Evolutionary conservation across 2,113 vertebrate species (phyloP), one percentile per base, ranked within the genome.

Genomic region (Merops nubicus): DNA sequence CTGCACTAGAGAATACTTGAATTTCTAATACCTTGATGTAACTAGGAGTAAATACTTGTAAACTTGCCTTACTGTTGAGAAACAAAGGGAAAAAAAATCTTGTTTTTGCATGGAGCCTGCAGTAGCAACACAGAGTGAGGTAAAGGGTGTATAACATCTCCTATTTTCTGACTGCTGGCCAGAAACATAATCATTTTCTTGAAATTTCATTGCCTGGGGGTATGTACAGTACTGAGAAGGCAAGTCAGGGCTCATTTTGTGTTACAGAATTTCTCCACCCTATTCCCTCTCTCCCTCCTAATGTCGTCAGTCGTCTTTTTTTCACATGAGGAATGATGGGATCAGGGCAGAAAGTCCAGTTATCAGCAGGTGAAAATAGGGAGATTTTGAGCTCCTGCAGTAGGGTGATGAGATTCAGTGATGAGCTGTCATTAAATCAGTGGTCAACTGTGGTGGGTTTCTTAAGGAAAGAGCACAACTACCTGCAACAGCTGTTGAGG

Each of bases 21-120:
- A 91, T 95, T 69, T 95, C 85, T 84, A 93, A 82, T 96, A 79
- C 72, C 60, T 91, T 76, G 31, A 72, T 83, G 70, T 93, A 77
- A 78, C 78, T 79, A 85, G 62, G 68, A 85, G 80, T 95, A 93
- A 92, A 94, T 77, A 85, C 36, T 85, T 82, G 43, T 85, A 74
- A 88, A 81, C 47, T 92, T 73, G 33, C 59, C 63, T 90, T 83
- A 31, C 31, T 82, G 19, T 20, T 81, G 34, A 77, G 77, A 91
- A 85, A 50, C 34, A 75, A 29, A 50, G 15, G 33, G 56, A 60
- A 34, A 63, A 63, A 28, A 2, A 11, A 21, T 33, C 45, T 47
- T 93, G 21, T 34, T 91, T 96, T 88, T 89, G 14, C 18, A 9
- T 76, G 54, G 22, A 80, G 38, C 90, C 33, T 63, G 53, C 33